Percentiles rank a stretch among this genome's conserved stretches.
Evolutionary conservation across 2,797 vertebrate species (phyloP).

Genomic region (Hoplostethus atlanticus): DNA sequence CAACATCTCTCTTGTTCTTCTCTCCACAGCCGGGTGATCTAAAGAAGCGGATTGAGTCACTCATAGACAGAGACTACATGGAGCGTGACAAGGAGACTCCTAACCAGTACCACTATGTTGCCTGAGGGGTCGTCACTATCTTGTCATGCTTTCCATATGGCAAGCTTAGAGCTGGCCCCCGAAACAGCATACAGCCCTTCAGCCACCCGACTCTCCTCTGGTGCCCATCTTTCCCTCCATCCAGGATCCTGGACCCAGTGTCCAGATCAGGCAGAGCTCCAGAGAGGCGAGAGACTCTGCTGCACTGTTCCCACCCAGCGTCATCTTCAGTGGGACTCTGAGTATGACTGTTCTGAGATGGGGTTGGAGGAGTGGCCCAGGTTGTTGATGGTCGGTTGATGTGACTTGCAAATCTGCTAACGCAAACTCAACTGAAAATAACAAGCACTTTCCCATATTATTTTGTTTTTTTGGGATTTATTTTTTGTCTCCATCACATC

Average conservation of each 20-base stretch:
- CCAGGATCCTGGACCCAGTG: slow-evolving; percentile 45
- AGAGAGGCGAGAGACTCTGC: slow-evolving; percentile 61
- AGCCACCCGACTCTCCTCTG: slow-evolving; percentile 69
- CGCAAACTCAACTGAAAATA: slow-evolving; percentile 74
- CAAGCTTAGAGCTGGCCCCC: slow-evolving; percentile 61
- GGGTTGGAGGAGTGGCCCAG: slow-evolving; percentile 51
- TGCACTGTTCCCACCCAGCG: slow-evolving; percentile 48
- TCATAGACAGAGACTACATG: slow-evolving; percentile 98
- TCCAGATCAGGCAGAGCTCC: slow-evolving; percentile 61
- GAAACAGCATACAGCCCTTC: slow-evolving; percentile 66
- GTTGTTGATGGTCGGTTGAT: slow-evolving; percentile 65
- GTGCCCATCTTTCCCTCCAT: slow-evolving; percentile 59
- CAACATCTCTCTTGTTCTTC: slow-evolving; percentile 11
- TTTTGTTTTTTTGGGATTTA: slow-evolving; percentile 38
- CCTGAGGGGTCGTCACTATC: slow-evolving; percentile 80
- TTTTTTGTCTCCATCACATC: slow-evolving; percentile 47
- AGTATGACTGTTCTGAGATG: slow-evolving; percentile 27
- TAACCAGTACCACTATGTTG: slow-evolving; percentile 97
- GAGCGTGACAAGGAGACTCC: slow-evolving; percentile 95
- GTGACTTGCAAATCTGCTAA: slow-evolving; percentile 71
- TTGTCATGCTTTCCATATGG: slow-evolving; percentile 63
- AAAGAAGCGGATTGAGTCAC: slow-evolving; percentile 96
- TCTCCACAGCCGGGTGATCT: slow-evolving; percentile 91
- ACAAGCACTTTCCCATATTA: slow-evolving; percentile 74
- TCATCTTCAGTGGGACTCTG: slow-evolving; percentile 51